Conservation (phyloP, 2,888 invertebrate genomes). For the Drosophila rubida region DNA sequence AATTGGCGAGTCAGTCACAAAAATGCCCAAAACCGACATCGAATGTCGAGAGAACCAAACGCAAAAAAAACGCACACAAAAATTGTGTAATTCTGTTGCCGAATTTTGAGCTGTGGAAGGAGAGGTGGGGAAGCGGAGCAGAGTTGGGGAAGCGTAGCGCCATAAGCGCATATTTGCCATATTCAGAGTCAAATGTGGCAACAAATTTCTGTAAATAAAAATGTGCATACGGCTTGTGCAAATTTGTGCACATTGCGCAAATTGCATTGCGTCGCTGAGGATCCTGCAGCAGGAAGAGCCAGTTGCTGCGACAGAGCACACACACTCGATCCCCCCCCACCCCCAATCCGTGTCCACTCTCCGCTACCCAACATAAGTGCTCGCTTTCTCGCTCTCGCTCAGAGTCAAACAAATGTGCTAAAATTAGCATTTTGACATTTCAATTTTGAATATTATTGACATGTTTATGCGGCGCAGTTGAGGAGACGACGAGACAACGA, state of each 20-base stretch:
- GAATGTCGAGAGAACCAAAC: neutral
- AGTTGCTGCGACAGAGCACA: conserved; percentile 4
- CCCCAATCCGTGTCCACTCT: neutral
- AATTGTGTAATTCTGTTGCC: conserved; percentile 5
- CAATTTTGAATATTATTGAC: conserved; percentile 77
- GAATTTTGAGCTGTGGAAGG: neutral
- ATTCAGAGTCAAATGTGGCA: conserved; percentile 31
- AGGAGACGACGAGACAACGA: neutral
- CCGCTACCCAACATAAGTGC: too few relatives aligned
- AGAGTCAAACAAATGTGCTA: conserved; percentile 68
- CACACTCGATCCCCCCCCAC: neutral
- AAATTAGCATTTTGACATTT: conserved; percentile 79
- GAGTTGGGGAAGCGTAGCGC: neutral
- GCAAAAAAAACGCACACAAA: neutral
- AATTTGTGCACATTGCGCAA: conserved; percentile 66
- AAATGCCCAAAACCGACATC: neutral
- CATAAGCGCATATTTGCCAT: conserved; percentile 9
- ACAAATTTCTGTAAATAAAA: conserved; percentile 65
- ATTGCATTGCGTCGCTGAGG: conserved; percentile 51
- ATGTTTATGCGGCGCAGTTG: conserved; percentile 51
- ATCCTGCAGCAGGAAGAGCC: conserved; percentile 18
- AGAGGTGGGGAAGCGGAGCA: neutral
- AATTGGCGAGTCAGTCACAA: conserved; percentile 16
- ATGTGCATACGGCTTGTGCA: conserved; percentile 59
- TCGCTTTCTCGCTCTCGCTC: neutral